A percentile compares a stretch with the other conserved stretches of the same genome.
Conservation (phyloP, 2,797 vertebrate species). For the Karalla daura region DNA sequence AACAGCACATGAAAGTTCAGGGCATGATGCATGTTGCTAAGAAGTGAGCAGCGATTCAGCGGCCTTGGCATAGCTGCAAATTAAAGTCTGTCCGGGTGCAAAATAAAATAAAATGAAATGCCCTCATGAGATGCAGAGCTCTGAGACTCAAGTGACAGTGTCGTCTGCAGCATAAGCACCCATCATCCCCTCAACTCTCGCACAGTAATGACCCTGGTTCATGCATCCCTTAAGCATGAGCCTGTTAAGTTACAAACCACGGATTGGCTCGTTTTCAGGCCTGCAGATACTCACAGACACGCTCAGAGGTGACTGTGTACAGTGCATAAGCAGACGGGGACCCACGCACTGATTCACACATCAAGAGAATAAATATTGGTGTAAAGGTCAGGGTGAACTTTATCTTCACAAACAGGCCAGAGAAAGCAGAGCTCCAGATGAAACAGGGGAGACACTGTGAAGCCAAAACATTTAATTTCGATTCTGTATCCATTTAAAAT, state of each 20-base stretch:
- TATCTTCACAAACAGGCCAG: conserved; percentile 81
- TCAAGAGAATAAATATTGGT: conserved; percentile 82
- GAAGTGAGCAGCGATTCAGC: conserved; percentile 72
- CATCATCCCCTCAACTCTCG: conserved; percentile 11
- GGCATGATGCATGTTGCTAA: conserved; percentile 74
- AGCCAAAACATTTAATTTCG: conserved; percentile 68
- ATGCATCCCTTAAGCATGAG: conserved; percentile 56
- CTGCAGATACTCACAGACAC: conserved; percentile 40
- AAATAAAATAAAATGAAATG: conserved; percentile 15
- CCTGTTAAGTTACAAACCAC: conserved; percentile 56
- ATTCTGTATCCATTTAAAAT: conserved; percentile 36
- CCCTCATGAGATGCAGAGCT: conserved; percentile 46
- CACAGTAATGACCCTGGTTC: conserved; percentile 37
- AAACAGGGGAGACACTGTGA: conserved; percentile 75
- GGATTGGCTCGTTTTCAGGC: conserved; percentile 37
- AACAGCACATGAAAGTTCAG: conserved; percentile 68
- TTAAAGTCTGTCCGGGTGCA: not conserved
- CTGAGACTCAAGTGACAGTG: conserved; percentile 47
- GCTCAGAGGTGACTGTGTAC: conserved; percentile 55
- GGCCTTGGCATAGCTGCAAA: not conserved
- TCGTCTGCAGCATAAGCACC: conserved; percentile 41
- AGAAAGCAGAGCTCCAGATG: conserved; percentile 74
- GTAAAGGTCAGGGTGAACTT: conserved; percentile 85
- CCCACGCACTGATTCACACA: conserved; percentile 70
- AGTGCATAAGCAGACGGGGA: conserved; percentile 59